Evolutionary conservation across 2,888 invertebrate species (phyloP).

Genomic region (Elysia crispata): DNA sequence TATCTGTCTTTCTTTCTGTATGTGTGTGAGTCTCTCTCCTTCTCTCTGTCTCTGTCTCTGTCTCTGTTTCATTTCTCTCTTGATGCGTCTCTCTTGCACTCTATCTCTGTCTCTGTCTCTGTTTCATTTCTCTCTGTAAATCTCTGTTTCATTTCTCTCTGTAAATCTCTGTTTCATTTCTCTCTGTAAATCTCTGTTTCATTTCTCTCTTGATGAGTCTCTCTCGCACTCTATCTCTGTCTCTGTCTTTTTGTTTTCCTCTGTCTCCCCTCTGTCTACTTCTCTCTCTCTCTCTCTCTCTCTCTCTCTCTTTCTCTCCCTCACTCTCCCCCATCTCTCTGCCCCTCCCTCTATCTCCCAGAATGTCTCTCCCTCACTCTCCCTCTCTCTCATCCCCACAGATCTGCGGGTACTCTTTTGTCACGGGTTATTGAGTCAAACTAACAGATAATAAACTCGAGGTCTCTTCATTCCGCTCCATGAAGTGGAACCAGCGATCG

Average conservation of each 20-base stretch:
- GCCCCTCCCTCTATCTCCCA: not conserved
- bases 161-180: not conserved
- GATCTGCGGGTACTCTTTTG: no score
- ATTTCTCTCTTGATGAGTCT: not conserved
- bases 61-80: no score
- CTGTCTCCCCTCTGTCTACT: not conserved
- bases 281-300: not conserved
- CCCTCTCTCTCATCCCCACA: no score
- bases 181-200: not conserved
- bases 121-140: slow-evolving; percentile 13
- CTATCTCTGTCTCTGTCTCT: not conserved
- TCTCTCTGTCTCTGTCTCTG: no score
- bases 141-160: not conserved
- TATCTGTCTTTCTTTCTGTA: slow-evolving; percentile 1
- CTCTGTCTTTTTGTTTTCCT: no score
- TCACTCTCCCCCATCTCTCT: not conserved
- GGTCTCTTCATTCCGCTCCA: no score
- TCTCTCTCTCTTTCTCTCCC: not conserved
- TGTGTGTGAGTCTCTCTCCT: not conserved
- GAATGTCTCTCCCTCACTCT: no score
- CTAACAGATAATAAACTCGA: no score
- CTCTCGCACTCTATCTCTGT: no score
- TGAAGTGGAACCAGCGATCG: no score
- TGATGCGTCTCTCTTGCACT: not conserved
- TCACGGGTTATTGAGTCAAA: no score